Evolutionary conservation across 1,140 invertebrate genomes (phyloP).

Genomic region (Neodiprion virginianus): DNA sequence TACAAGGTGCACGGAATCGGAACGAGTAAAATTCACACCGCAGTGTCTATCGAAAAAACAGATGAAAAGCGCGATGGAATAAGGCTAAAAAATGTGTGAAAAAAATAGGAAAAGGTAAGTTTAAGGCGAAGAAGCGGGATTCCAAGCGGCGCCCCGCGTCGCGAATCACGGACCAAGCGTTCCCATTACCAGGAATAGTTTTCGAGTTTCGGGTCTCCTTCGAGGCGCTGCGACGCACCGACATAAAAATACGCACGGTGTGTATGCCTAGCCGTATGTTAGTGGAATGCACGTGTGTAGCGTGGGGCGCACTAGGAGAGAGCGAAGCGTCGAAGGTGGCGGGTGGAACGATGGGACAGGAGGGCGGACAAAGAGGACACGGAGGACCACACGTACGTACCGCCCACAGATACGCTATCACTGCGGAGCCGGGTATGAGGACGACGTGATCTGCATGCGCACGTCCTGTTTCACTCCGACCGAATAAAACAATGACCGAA

Average conservation of each 20-base stretch:
- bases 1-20: slow-evolving; percentile 11
- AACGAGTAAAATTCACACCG: too few relatives aligned
- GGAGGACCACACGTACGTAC: slow-evolving; percentile 58
- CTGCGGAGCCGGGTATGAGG: slow-evolving; percentile 42
- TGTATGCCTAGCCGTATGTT: too few relatives aligned
- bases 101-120: not conserved
- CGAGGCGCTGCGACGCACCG: too few relatives aligned
- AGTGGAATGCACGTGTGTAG: too few relatives aligned
- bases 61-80: slow-evolving; percentile 12
- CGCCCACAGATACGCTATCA: slow-evolving; percentile 62
- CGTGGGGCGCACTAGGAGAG: not conserved
- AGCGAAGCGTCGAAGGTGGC: not conserved
- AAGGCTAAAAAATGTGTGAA: slow-evolving; percentile 24
- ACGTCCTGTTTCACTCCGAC: slow-evolving; percentile 46
- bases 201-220: not conserved
- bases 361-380: slow-evolving; percentile 37
- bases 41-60: too few relatives aligned
- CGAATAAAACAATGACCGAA: slow-evolving; percentile 26
- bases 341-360: slow-evolving; percentile 8
- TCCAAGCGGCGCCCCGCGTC: not conserved
- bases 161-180: not conserved
- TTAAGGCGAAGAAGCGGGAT: not conserved
- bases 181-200: slow-evolving; percentile 1
- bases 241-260: too few relatives aligned
- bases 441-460: slow-evolving; percentile 59